Evolutionary conservation across 2,888 invertebrate species (phyloP).

Genomic region (Drosophila demipolita): DNA sequence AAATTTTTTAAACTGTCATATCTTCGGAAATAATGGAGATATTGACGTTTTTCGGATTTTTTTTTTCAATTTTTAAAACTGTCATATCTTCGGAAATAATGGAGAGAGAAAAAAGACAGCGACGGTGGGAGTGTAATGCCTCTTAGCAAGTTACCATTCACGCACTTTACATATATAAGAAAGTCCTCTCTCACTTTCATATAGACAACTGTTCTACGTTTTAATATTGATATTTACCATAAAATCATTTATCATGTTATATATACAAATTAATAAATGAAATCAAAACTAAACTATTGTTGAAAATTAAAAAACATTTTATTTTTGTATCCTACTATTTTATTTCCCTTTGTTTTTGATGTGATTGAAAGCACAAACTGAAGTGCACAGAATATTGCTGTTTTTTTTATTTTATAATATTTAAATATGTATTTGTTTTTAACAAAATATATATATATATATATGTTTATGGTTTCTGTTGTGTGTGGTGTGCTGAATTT

Average conservation of each 20-base stretch:
- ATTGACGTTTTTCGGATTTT: no score
- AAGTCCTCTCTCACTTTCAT: neutral
- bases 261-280: neutral
- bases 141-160: neutral
- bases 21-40: no score
- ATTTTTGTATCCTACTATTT: conserved; percentile 46
- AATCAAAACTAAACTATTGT: neutral
- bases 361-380: conserved; percentile 64
- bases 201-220: neutral
- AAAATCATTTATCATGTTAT: neutral
- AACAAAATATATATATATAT: conserved; percentile 53
- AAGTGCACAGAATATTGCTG: conserved; percentile 60
- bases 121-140: conserved; percentile 22
- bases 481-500: conserved; percentile 20
- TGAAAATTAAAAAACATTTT: neutral
- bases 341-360: conserved; percentile 52
- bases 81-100: no score
- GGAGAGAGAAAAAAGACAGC: neutral
- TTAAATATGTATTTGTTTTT: conserved; percentile 44
- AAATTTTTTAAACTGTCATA: no score
- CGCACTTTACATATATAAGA: neutral
- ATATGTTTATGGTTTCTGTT: conserved; percentile 5
- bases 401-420: conserved; percentile 9
- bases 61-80: no score
- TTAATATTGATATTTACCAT: neutral